These are phyloP conservation scores for Gnathonemus longibarbis DNA, from an alignment of 2,113 vertebrate species.

Conservation along the genomic window DNA sequence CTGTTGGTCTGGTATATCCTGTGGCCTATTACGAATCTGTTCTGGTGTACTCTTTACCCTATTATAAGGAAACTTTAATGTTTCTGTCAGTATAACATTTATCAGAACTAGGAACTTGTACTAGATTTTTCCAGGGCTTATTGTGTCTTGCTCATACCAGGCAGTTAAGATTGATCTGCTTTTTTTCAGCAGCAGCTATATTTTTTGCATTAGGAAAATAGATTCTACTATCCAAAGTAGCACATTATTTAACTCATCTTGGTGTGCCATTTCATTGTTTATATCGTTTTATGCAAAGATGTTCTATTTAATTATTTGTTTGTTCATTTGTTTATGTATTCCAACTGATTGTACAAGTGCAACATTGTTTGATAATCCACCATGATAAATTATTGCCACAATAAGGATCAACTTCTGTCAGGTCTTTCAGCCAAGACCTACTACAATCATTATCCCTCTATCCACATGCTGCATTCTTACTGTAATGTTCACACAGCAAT, in stretches of 20 bases:
- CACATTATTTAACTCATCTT: background rate
- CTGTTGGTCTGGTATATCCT: background rate
- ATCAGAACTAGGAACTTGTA: background rate
- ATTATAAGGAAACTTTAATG: background rate
- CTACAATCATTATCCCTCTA: background rate
- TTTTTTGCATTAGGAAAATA: background rate
- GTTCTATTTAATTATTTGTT: background rate
- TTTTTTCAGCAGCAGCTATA: background rate
- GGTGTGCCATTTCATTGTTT: background rate
- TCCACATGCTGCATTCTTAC: background rate
- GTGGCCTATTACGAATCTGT: background rate
- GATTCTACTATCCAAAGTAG: background rate
- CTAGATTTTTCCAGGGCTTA: background rate
- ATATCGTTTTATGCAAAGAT: background rate
- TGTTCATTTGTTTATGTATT: background rate
- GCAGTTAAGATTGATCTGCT: background rate
- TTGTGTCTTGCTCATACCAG: background rate
- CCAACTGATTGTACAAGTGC: background rate
- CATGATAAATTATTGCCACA: background rate
- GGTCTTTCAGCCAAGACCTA: background rate
- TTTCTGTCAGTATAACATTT: background rate
- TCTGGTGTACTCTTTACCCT: background rate
- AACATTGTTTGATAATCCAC: background rate
- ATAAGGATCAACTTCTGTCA: background rate
- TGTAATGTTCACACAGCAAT: background rate